Base-by-base conservation (phyloP, 2,888 invertebrate genomes). In the Synanthedon formicaeformis region DNA sequence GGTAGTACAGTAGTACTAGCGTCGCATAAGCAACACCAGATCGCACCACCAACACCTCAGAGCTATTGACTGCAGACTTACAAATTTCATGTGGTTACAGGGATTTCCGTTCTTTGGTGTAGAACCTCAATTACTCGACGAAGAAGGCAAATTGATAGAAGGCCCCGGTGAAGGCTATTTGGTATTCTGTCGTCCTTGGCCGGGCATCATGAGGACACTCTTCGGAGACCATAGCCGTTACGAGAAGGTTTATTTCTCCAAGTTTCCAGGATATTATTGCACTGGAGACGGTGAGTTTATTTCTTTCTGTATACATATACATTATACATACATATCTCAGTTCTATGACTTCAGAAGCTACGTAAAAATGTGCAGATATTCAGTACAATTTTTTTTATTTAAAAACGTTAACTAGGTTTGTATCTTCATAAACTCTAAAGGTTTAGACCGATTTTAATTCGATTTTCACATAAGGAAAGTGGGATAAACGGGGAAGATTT, bases 91-190 rank as follows among this genome's bases (percentile, higher is more conserved):
- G 2, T 45, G 6, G 18, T 49, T 49, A 18, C 49, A 97, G 95
- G 92, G 96, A 1, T 96, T 96, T 70, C 99, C 99, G 58, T 99
- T 99, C 90, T 99, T 99, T 76, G 99, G 99, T 14, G 96, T 99
- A 3, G 91, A 94, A 58, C 96, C 99, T 10, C 92, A 90, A 34
- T 82, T 99, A 40, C 78, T 99, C 60, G 94, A 96, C 71, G 97
- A 98, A 66, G 92, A 92, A 53, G 99, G 99, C 2, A 90, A 90
- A 65, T 92, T 93, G 69, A 91, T 97, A 55, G 91, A 93, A 59
- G 97, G 96, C 1, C 92, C 93, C 58, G 97, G 96, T 18, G 97
- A 98, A 81, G 99, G 99, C 3, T 98, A 96, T 75, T 87, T 99
- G 65, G 98, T 97, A 41, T 98, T 99, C 82, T 89, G 93, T 41